Conservation (phyloP, 2,797 vertebrate genomes). For the Atherinosoma microstoma region DNA sequence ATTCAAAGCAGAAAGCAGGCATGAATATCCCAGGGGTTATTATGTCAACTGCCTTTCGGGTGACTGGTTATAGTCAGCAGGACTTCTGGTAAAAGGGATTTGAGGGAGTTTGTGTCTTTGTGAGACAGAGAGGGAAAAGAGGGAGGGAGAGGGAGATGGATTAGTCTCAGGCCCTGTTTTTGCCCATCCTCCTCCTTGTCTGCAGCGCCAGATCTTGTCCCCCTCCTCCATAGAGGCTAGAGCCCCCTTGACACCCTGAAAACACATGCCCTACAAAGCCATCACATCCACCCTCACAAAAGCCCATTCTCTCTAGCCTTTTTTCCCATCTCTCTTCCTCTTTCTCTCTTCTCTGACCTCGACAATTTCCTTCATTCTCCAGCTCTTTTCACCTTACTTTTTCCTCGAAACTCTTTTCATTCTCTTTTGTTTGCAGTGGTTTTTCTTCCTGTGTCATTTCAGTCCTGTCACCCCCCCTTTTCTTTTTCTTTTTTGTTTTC, state of each 20-base stretch:
- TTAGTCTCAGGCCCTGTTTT: slow-evolving; percentile 64
- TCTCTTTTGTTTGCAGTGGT: background rate
- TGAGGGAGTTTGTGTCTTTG: slow-evolving; percentile 69
- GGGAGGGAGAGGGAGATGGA: slow-evolving; percentile 47
- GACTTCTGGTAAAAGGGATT: slow-evolving; percentile 78
- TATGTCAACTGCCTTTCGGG: slow-evolving; percentile 78
- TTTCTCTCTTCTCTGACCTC: slow-evolving; percentile 41
- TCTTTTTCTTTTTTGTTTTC: too few relatives aligned
- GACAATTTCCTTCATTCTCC: slow-evolving; percentile 36
- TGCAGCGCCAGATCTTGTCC: slow-evolving; percentile 42
- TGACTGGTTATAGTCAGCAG: slow-evolving; percentile 69
- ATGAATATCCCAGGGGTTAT: slow-evolving; percentile 62
- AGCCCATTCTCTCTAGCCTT: slow-evolving; percentile 38
- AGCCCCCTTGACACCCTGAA: slow-evolving; percentile 67
- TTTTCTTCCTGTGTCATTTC: slow-evolving; percentile 29
- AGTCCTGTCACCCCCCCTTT: background rate
- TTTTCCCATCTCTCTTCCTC: slow-evolving; percentile 42
- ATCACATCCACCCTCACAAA: slow-evolving; percentile 63
- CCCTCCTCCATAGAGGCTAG: slow-evolving; percentile 39
- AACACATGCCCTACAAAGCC: slow-evolving; percentile 71
- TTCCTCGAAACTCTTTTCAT: slow-evolving; percentile 22
- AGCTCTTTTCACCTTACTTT: slow-evolving; percentile 8
- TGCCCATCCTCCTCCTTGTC: slow-evolving; percentile 29
- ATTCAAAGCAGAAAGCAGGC: slow-evolving; percentile 53
- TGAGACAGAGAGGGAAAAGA: slow-evolving; percentile 38